Percentiles rank a stretch among this genome's conserved stretches.
Evolutionary conservation across 2,888 invertebrate species (phyloP).

Genomic region (Marasmarcha lunaedactyla): DNA sequence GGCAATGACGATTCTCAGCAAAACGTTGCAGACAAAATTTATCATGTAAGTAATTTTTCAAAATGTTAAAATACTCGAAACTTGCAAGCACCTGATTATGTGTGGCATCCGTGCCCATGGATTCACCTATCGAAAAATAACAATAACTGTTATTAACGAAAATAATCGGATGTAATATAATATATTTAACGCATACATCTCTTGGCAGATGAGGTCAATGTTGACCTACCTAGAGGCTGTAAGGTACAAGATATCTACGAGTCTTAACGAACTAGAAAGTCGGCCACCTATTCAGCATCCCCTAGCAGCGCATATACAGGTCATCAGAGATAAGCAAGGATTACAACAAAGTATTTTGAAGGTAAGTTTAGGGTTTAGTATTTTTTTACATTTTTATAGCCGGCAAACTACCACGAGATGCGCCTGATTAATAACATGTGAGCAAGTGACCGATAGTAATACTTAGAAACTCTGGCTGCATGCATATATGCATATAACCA

Average conservation of each 20-base stretch:
- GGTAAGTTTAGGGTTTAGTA: constrained; percentile 56
- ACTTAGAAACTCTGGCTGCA: no score
- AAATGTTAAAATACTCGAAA: no score
- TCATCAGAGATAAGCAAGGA: constrained; percentile 90
- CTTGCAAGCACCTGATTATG: no score
- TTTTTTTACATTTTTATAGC: background rate
- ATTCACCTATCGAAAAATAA: no score
- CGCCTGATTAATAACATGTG: background rate
- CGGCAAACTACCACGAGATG: no score
- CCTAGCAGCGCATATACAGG: constrained; percentile 86
- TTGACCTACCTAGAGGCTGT: constrained; percentile 92
- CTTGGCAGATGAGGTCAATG: constrained; percentile 89
- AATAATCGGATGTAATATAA: no score
- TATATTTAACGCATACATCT: no score
- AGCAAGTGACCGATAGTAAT: no score
- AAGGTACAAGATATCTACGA: constrained; percentile 87
- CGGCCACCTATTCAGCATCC: constrained; percentile 83
- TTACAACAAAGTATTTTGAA: constrained; percentile 87
- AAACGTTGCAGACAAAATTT: constrained; percentile 91
- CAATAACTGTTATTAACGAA: no score
- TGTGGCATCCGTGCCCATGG: no score
- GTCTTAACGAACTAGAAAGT: constrained; percentile 85
- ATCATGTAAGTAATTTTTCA: constrained; percentile 83
- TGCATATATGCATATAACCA: no score
- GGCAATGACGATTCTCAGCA: constrained; percentile 91